Percentiles rank a stretch among this genome's conserved stretches.
phyloP scores from a whole-genome alignment of 2,797 vertebrate species.

The Gallinago stenura region DNA sequence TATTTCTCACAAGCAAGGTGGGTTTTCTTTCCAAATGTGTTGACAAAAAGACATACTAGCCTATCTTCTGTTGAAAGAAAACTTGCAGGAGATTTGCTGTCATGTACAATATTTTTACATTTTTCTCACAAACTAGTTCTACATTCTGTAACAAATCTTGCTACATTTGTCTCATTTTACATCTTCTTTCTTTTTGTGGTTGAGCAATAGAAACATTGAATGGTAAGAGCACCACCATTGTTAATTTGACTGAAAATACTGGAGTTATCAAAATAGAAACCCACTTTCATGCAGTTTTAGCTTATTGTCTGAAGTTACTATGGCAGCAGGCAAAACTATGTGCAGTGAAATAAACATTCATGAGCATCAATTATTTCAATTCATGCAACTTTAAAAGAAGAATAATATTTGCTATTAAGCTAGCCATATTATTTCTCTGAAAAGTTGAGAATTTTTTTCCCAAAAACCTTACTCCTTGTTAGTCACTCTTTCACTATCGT shows the following conservation, averaged over 20 bases:
- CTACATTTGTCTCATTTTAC: neutral
- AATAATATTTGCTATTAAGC: neutral
- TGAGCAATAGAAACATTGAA: neutral
- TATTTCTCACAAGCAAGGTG: neutral
- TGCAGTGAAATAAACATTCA: neutral
- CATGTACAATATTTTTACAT: neutral
- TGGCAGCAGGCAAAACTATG: neutral
- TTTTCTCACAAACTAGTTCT: neutral
- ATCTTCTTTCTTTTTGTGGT: neutral
- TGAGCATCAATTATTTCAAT: neutral
- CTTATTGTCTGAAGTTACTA: neutral
- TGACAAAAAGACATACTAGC: neutral
- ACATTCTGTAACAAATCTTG: neutral
- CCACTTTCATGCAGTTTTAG: neutral
- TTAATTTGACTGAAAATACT: neutral
- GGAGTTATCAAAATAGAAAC: neutral
- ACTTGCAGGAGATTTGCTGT: neutral
- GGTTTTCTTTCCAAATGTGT: neutral
- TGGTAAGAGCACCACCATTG: neutral
- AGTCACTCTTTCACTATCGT: neutral
- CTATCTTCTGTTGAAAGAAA: neutral
- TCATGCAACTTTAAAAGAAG: neutral
- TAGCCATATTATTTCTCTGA: neutral
- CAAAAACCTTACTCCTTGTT: neutral
- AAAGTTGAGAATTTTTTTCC: neutral